These are phyloP conservation scores for Luehdorfia chinensis DNA, from an alignment of 1,140 invertebrate genomes.

Conservation along the genomic window DNA sequence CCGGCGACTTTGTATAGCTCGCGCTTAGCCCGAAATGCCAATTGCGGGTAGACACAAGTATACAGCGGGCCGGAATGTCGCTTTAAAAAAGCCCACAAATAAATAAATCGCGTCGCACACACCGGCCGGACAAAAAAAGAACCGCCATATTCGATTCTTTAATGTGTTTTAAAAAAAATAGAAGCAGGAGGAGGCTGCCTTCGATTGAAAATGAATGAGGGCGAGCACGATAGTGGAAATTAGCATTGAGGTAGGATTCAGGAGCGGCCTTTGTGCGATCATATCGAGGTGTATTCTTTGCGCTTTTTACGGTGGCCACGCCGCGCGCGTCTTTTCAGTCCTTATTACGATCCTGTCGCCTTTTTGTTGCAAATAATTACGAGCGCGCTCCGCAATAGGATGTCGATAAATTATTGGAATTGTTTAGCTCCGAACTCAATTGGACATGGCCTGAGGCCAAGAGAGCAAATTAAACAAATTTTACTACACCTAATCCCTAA, in stretches of 20 bases:
- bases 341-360: constrained; percentile 63
- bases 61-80: constrained; percentile 74
- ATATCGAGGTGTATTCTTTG: constrained; percentile 77
- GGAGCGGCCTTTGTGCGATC: constrained; percentile 75
- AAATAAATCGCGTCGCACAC: constrained; percentile 76
- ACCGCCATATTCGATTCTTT: constrained; percentile 75
- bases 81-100: constrained; percentile 73
- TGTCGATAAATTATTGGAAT: constrained; percentile 31
- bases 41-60: constrained; percentile 75
- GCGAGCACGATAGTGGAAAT: constrained; percentile 76
- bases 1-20: constrained; percentile 71
- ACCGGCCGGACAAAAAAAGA: constrained; percentile 64
- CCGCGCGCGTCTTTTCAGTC: constrained; percentile 50
- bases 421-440: constrained; percentile 13
- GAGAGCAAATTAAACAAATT: constrained; percentile 3
- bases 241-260: constrained; percentile 74
- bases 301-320: constrained; percentile 69
- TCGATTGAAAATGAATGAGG: constrained; percentile 77
- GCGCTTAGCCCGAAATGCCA: constrained; percentile 74
- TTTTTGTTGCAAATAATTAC: constrained; percentile 71
- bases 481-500: too few species aligned
- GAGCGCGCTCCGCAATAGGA: constrained; percentile 34
- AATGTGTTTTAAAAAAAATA: constrained; percentile 76
- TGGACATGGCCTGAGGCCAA: constrained; percentile 2
- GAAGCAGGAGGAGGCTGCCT: constrained; percentile 65